Conservation (phyloP, 2,888 invertebrate genomes). For the Eupithecia insigniata region DNA sequence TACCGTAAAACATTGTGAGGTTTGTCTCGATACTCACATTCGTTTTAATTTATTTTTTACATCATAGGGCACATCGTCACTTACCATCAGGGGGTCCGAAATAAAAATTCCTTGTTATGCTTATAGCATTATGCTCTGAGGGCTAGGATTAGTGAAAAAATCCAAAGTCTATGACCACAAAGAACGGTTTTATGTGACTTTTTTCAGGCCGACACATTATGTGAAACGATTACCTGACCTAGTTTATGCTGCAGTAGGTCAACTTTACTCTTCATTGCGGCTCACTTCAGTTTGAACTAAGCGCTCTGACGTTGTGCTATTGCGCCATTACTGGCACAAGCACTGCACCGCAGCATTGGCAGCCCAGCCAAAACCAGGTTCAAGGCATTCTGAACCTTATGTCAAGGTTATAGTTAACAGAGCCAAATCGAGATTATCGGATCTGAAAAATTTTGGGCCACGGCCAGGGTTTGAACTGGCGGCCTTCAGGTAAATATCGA, state of each 20-base stretch:
- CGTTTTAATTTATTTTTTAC: too few species aligned
- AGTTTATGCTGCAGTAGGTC: not conserved
- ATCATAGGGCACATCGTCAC: too few species aligned
- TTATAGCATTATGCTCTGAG: too few species aligned
- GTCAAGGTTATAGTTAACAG: slow-evolving; percentile 18
- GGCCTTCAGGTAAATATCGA: not conserved
- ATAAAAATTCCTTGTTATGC: too few species aligned
- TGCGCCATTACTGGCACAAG: slow-evolving; percentile 52
- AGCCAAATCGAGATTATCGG: not conserved
- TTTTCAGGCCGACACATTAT: too few species aligned
- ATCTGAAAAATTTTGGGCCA: not conserved
- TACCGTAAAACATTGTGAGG: too few species aligned
- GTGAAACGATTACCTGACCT: not conserved
- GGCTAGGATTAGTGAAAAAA: too few species aligned
- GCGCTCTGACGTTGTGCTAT: slow-evolving; percentile 17
- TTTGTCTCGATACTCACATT: too few species aligned
- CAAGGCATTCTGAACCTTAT: slow-evolving; percentile 29
- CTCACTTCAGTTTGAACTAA: not conserved
- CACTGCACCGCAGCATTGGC: slow-evolving; percentile 56
- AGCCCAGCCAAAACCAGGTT: slow-evolving; percentile 45
- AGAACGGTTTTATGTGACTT: too few species aligned
- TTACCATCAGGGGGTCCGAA: too few species aligned
- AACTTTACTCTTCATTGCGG: not conserved
- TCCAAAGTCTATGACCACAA: too few species aligned
- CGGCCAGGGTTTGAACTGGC: not conserved